Percentiles rank a stretch among this genome's conserved stretches.
Evolutionary conservation across 2,797 vertebrate genomes (phyloP).

Genomic region (Fistularia tabacaria): DNA sequence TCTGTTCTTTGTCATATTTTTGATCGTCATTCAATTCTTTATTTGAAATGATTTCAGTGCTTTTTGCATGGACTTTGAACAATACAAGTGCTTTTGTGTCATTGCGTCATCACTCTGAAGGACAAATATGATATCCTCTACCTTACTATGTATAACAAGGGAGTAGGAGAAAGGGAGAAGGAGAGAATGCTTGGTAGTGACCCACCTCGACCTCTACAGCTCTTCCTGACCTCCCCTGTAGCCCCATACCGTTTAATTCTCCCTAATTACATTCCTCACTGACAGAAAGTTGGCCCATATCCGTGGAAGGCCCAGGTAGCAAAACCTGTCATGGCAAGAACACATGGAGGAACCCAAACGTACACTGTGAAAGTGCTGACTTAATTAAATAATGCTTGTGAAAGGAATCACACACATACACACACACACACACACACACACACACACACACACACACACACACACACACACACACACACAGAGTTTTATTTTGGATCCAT

Average conservation of each 20-base stretch:
- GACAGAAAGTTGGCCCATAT: conserved; percentile 90
- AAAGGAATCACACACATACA: conserved; percentile 29
- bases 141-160: conserved; percentile 53
- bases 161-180: conserved; percentile 38
- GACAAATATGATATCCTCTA: conserved; percentile 76
- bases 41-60: no score
- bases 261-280: conserved; percentile 95
- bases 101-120: conserved; percentile 31
- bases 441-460: conserved; percentile 25
- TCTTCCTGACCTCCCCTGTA: conserved; percentile 82
- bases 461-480: conserved; percentile 17
- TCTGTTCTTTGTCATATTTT: no score
- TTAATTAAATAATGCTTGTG: conserved; percentile 67
- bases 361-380: conserved; percentile 62
- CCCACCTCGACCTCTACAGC: conserved; percentile 79
- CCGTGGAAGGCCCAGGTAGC: conserved; percentile 60
- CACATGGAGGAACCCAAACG: conserved; percentile 39
- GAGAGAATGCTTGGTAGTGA: conserved; percentile 75
- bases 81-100: no score
- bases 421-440: background rate
- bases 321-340: conserved; percentile 27
- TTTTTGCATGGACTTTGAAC: no score
- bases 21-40: no score
- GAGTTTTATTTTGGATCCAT: conserved; percentile 29
- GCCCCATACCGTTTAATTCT: conserved; percentile 86